Percentiles rank a stretch among this genome's conserved stretches.
phyloP scores from a whole-genome alignment of 1,140 invertebrate genomes.

The Ylistrum balloti region DNA sequence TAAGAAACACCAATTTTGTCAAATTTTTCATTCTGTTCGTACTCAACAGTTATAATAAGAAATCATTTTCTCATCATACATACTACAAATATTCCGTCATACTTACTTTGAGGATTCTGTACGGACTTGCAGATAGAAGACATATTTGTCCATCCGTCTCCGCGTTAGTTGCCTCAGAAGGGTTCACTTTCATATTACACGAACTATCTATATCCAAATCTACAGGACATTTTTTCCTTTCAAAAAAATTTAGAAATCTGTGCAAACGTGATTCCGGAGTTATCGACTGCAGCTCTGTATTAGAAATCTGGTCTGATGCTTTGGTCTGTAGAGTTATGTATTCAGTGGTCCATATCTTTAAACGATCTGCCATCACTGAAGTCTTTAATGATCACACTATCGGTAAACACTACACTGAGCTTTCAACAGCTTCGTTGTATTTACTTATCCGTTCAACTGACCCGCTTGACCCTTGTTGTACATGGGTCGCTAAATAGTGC shows the following conservation, averaged over 20 bases:
- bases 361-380: neutral
- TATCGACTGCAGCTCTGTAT: neutral
- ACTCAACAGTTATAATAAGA: no score
- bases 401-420: neutral
- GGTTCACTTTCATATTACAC: conserved; percentile 4
- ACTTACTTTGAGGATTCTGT: conserved; percentile 22
- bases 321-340: neutral
- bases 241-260: neutral
- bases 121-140: neutral
- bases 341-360: neutral
- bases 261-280: neutral
- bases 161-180: neutral
- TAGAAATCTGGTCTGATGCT: no score
- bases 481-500: neutral
- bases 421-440: neutral
- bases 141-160: neutral
- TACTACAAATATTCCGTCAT: neutral
- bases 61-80: no score
- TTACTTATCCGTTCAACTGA: neutral
- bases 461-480: neutral
- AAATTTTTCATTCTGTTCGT: no score
- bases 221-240: neutral
- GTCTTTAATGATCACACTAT: neutral
- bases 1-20: no score
- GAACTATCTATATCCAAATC: neutral